Evolutionary conservation across 2,797 vertebrate species (phyloP), one percentile per base, ranked within the genome.

Genomic region (Sebastes nivosus): DNA sequence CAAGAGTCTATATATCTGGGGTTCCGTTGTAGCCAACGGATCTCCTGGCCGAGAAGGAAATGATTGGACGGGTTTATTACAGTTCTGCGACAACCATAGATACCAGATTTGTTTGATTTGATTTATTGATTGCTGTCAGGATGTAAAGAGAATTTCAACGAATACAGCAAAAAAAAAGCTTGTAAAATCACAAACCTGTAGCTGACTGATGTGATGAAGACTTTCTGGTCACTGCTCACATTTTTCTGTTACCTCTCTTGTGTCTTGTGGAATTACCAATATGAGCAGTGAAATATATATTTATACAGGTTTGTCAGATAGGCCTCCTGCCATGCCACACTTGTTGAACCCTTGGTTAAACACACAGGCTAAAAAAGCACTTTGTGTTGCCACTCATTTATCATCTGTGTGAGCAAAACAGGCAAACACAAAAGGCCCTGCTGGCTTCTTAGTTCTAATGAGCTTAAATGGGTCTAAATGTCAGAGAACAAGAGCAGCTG

Each of bases 381-480:
- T 80, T 73, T 38, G 11, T 69, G 52, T 67, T 79, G 63, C 22
- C 77, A 73, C 80, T 88, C 74, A 88, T 89, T 88, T 63, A 74
- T 86, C 69, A 68, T 75, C 58, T 70, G 30, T 65, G 52, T 70
- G 73, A 82, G 71, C 50, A 27, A 76, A 87, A 70, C 61, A 67
- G 69, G 10, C 32, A 66, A 80, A 79, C 60, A 82, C 67, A 82
- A 87, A 78, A 34, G 42, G 27, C 61, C 58, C 69, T 2, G 61
- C 61, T 74, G 75, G 38, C 46, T 68, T 78, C 89, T 82, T 78
- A 63, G 67, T 87, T 81, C 76, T 82, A 87, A 90, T 88, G 79
- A 89, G 77, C 69, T 81, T 86, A 88, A 91, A 88, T 84, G 77
- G 87, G 83, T 78, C 67, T 83, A 86, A 92, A 92, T 91, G 86